These are phyloP conservation scores for Myotis yumanensis DNA, from an alignment of 2,113 vertebrate genomes.

Conservation along the genomic window DNA sequence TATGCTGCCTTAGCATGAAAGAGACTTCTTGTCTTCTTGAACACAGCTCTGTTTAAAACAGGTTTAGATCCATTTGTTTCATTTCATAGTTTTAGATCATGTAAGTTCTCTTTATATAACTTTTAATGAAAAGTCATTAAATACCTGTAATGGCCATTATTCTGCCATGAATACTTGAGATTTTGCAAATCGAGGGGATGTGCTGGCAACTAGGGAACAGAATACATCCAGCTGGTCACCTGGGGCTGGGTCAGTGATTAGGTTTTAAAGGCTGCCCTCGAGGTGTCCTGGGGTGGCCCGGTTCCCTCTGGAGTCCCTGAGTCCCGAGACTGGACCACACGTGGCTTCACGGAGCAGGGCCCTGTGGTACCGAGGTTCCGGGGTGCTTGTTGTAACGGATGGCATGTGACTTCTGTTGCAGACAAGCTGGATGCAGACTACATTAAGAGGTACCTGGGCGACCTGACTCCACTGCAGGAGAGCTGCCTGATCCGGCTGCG, in stretches of 20 bases:
- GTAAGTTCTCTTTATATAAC: background rate
- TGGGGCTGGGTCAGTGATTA: background rate
- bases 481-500: constrained; percentile 96
- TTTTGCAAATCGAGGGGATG: too few species aligned
- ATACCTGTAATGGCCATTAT: fast-evolving
- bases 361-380: too few species aligned
- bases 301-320: fast-evolving
- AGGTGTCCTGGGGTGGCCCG: too few species aligned
- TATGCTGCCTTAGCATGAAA: background rate
- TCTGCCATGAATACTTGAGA: fast-evolving
- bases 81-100: background rate
- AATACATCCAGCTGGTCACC: fast-evolving
- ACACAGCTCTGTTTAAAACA: background rate
- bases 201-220: background rate
- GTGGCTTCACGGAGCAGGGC: fast-evolving
- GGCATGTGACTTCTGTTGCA: constrained; percentile 68
- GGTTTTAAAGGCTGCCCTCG: fast-evolving
- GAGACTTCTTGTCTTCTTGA: background rate
- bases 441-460: constrained; percentile 96
- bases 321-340: too few species aligned
- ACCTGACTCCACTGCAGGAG: constrained; percentile 96
- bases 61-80: background rate
- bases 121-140: background rate
- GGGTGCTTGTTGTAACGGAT: background rate
- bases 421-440: constrained; percentile 97